A percentile compares a stretch with the other conserved stretches of the same genome.
phyloP scores from a whole-genome alignment of 2,888 invertebrate species.

The Blastobasis adustella region DNA sequence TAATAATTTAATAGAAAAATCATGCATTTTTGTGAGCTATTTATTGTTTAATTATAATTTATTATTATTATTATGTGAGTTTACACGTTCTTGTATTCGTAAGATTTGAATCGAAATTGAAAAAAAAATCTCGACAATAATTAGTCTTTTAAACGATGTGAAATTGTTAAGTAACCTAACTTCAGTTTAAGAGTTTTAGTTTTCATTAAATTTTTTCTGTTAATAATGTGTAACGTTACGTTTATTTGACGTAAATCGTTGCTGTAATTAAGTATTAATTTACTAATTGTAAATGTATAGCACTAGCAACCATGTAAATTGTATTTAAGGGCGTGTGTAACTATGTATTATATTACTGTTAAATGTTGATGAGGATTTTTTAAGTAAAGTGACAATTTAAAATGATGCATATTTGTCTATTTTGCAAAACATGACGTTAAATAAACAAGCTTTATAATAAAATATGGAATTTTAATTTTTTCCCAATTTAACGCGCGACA shows the following conservation, averaged over 20 bases:
- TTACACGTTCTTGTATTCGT: too few species aligned
- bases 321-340: slow-evolving; percentile 43
- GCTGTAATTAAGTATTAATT: neutral
- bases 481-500: too few species aligned
- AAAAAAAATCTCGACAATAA: slow-evolving; percentile 62
- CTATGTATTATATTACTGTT: slow-evolving; percentile 64
- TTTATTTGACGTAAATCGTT: neutral
- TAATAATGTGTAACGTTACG: neutral
- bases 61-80: too few species aligned
- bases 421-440: slow-evolving; percentile 74
- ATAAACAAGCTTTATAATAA: slow-evolving; percentile 70
- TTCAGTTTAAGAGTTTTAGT: neutral
- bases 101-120: slow-evolving; percentile 15
- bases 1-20: too few species aligned
- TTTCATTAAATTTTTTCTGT: slow-evolving; percentile 2
- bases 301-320: slow-evolving; percentile 18
- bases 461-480: slow-evolving; percentile 12
- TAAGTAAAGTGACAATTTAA: slow-evolving; percentile 63
- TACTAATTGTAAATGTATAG: slow-evolving; percentile 9
- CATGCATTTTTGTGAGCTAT: too few species aligned
- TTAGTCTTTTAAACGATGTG: slow-evolving; percentile 46
- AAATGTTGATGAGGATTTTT: slow-evolving; percentile 68
- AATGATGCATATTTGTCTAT: slow-evolving; percentile 71
- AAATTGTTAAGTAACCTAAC: slow-evolving; percentile 14
- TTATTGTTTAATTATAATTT: too few species aligned